Percentiles rank a stretch among this genome's conserved stretches.
Conservation (phyloP, 2,797 vertebrate species). For the Alosa sapidissima region DNA sequence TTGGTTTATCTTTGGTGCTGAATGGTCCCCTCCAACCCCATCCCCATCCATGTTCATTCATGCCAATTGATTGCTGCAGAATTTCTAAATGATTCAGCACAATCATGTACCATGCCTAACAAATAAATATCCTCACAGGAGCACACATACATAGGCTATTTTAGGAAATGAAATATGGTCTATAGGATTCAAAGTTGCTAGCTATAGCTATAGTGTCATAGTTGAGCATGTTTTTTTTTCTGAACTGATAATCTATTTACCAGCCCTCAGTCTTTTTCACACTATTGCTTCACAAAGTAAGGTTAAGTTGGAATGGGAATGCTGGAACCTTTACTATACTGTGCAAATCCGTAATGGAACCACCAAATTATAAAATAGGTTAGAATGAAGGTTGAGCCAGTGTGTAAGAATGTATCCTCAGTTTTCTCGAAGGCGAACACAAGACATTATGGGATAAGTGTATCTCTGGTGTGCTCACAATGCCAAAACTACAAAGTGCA, state of each 20-base stretch:
- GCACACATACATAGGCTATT: neutral
- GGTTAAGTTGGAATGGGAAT: too few relatives aligned
- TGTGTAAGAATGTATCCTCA: neutral
- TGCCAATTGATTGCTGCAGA: neutral
- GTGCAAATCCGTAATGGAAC: neutral
- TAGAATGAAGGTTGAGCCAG: neutral
- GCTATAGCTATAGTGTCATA: neutral
- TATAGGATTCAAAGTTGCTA: neutral
- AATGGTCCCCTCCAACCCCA: conserved; percentile 21
- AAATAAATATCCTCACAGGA: neutral
- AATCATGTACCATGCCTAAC: neutral
- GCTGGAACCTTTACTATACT: too few relatives aligned
- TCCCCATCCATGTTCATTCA: conserved; percentile 18
- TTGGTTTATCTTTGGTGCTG: conserved; percentile 40
- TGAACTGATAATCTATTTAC: neutral
- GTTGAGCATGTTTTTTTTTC: neutral
- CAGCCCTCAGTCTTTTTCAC: neutral
- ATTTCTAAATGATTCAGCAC: neutral
- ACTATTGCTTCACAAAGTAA: too few relatives aligned
- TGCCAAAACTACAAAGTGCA: too few relatives aligned
- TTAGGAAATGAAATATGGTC: neutral
- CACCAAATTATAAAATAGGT: neutral
- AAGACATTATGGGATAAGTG: too few relatives aligned
- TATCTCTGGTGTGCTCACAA: too few relatives aligned
- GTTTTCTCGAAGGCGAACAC: too few relatives aligned